Conservation (phyloP, 2,113 vertebrate genomes). For the Peromyscus leucopus region DNA sequence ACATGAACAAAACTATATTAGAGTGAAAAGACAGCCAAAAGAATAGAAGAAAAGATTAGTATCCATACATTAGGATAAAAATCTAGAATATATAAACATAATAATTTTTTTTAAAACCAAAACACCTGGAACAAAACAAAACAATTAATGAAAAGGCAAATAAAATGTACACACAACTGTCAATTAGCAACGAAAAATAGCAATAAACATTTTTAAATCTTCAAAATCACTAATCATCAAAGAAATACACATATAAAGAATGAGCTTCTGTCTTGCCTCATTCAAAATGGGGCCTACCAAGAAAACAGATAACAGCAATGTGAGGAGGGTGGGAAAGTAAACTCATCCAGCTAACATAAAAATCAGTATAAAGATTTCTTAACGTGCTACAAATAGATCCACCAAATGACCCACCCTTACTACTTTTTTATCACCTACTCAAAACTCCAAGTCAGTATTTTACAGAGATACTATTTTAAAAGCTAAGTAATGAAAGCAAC, state of each 20-base stretch:
- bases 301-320: not conserved
- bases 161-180: not conserved
- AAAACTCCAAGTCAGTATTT: not conserved
- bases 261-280: not conserved
- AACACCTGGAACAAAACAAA: not conserved
- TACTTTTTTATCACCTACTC: not conserved
- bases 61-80: not conserved
- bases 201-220: not conserved
- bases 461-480: no score
- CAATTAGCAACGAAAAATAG: not conserved
- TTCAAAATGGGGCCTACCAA: not conserved
- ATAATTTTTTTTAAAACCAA: not conserved
- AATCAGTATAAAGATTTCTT: not conserved
- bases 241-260: not conserved
- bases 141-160: not conserved
- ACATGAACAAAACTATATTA: not conserved
- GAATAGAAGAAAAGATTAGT: not conserved
- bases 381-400: not conserved
- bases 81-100: not conserved
- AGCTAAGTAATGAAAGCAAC: not conserved
- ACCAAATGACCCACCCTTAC: not conserved
- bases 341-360: not conserved
- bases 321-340: not conserved
- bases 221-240: not conserved
- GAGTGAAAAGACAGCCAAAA: not conserved